These are phyloP conservation scores for Hypanus sabinus DNA, from an alignment of 2,113 vertebrate species.

Conservation along the genomic window DNA sequence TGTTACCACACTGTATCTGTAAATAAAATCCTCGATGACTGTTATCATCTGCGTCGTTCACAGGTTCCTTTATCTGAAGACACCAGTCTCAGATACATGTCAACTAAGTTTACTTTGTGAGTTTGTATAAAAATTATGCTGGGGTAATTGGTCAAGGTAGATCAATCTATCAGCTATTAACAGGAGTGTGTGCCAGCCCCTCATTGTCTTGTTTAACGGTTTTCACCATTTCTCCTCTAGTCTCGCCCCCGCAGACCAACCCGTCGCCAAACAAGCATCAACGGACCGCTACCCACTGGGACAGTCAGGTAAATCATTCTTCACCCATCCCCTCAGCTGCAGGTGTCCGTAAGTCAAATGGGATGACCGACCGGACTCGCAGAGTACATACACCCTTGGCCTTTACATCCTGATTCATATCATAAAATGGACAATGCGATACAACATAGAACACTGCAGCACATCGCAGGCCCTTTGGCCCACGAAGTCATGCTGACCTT, in stretches of 20 bases:
- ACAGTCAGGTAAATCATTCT: not conserved
- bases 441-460: not conserved
- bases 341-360: not conserved
- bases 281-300: conserved; percentile 38
- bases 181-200: not conserved
- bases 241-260: conserved; percentile 62
- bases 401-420: too few relatives aligned
- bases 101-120: not conserved
- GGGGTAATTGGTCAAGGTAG: not conserved
- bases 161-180: not conserved
- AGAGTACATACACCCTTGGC: not conserved
- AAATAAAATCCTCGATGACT: not conserved
- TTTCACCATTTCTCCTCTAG: conserved; percentile 45
- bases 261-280: conserved; percentile 42
- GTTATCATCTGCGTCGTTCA: not conserved
- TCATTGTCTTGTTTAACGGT: not conserved
- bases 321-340: not conserved
- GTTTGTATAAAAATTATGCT: not conserved
- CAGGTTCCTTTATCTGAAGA: not conserved
- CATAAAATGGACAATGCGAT: too few relatives aligned
- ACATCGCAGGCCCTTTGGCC: too few relatives aligned
- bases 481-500: too few relatives aligned
- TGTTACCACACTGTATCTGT: too few relatives aligned
- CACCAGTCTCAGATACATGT: not conserved
- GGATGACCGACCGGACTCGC: not conserved